Percentiles rank a stretch among this genome's conserved stretches.
These are phyloP conservation scores for Ophion slaviceki DNA, from an alignment of 2,888 invertebrate species.

Conservation along the genomic window DNA sequence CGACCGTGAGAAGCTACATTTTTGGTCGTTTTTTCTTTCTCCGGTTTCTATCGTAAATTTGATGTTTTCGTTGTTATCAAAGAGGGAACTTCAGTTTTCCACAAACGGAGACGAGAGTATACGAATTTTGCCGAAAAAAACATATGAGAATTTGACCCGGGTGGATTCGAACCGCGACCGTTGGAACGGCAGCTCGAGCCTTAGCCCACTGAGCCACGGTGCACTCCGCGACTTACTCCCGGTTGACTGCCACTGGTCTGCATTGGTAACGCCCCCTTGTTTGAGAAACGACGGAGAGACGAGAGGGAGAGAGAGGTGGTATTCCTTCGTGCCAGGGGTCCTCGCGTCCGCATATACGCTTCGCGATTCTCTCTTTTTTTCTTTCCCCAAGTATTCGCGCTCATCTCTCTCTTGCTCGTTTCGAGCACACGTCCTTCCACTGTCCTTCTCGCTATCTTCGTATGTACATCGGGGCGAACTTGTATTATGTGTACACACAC, in stretches of 20 bases:
- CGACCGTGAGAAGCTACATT: too few relatives aligned
- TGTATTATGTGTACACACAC: background rate
- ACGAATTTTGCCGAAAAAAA: background rate
- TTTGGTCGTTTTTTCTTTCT: too few relatives aligned
- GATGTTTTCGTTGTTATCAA: background rate
- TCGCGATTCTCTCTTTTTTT: slow-evolving; percentile 53
- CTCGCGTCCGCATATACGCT: slow-evolving; percentile 13
- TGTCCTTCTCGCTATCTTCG: slow-evolving; percentile 57
- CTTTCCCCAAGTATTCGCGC: slow-evolving; percentile 46
- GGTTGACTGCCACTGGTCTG: slow-evolving; percentile 80
- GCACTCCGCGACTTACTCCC: slow-evolving; percentile 40
- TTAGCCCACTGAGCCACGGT: background rate
- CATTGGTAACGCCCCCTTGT: slow-evolving; percentile 79
- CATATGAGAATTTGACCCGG: background rate
- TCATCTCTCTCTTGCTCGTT: slow-evolving; percentile 29
- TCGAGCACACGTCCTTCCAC: slow-evolving; percentile 40
- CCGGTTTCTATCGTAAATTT: too few relatives aligned
- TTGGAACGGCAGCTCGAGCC: background rate
- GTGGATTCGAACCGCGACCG: background rate
- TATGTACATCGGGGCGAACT: slow-evolving; percentile 38
- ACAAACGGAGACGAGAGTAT: background rate
- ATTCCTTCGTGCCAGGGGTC: slow-evolving; percentile 36
- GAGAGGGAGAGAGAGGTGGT: slow-evolving; percentile 55
- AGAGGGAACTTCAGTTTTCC: background rate
- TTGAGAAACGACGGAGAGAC: slow-evolving; percentile 76